Conservation (phyloP, 2,888 invertebrate species). For the Parnassius smintheus region DNA sequence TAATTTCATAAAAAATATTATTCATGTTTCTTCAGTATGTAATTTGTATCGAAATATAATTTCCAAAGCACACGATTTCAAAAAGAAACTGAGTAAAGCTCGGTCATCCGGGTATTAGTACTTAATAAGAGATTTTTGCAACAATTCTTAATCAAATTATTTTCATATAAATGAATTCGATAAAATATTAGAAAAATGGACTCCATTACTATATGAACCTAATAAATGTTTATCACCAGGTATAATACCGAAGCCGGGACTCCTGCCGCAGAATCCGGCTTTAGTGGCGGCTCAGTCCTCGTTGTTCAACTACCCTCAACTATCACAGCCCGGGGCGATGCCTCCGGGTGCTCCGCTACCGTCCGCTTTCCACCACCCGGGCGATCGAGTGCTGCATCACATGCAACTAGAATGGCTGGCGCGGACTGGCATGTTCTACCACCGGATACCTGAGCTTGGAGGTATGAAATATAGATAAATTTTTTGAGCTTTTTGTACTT, state of each 20-base stretch:
- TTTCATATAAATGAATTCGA: no score
- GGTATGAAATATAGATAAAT: constrained; percentile 73
- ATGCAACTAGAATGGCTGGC: constrained; percentile 95
- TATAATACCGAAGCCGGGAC: constrained; percentile 83
- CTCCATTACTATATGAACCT: background rate
- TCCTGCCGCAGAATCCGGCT: constrained; percentile 78
- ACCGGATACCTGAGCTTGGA: constrained; percentile 91
- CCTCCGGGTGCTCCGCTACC: constrained; percentile 73
- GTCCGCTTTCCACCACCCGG: constrained; percentile 73
- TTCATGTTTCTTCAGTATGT: no score
- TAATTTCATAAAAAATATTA: no score
- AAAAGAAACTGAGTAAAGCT: no score
- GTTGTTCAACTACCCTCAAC: constrained; percentile 66
- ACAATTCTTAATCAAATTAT: no score
- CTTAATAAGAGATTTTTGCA: no score
- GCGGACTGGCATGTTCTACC: constrained; percentile 95
- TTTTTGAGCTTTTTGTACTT: background rate
- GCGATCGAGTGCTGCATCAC: constrained; percentile 84
- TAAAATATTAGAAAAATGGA: background rate
- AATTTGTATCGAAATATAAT: no score
- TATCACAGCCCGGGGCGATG: constrained; percentile 45
- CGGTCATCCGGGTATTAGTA: no score
- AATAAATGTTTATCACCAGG: constrained; percentile 45
- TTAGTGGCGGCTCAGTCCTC: constrained; percentile 79
- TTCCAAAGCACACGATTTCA: no score